A percentile compares a stretch with the other conserved stretches of the same genome.
phyloP scores from a whole-genome alignment of 1,140 invertebrate species.

The Procambarus virginalis region DNA sequence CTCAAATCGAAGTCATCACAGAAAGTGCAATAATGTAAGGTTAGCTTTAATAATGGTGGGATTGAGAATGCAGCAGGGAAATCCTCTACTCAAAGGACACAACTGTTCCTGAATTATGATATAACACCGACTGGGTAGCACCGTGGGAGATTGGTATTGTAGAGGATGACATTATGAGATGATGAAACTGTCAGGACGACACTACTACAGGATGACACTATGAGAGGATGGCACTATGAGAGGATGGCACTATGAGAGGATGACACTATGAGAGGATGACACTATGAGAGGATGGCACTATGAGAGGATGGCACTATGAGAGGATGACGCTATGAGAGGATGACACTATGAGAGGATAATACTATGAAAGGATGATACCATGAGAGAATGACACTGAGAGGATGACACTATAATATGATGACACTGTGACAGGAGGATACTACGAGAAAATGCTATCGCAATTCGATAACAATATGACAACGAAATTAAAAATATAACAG shows the following conservation, averaged over 20 bases:
- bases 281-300: background rate
- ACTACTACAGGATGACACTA: background rate
- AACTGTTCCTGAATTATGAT: no score
- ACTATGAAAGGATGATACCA: background rate
- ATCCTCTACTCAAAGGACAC: no score
- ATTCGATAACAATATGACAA: no score
- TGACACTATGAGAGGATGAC: background rate
- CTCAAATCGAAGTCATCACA: no score
- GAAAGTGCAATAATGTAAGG: no score
- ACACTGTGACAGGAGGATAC: no score
- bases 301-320: background rate
- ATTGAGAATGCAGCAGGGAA: no score
- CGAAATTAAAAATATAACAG: no score
- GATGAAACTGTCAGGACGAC: background rate
- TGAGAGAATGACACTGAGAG: background rate
- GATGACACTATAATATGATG: no score
- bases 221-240: background rate
- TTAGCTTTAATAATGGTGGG: no score
- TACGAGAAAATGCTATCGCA: no score
- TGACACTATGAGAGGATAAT: background rate
- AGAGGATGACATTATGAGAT: no score
- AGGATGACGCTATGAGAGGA: background rate
- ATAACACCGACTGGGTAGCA: background rate
- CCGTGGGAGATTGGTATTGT: background rate
- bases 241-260: background rate